Evolutionary conservation across 2,797 vertebrate genomes (phyloP).

Genomic region (Trematomus bernacchii): DNA sequence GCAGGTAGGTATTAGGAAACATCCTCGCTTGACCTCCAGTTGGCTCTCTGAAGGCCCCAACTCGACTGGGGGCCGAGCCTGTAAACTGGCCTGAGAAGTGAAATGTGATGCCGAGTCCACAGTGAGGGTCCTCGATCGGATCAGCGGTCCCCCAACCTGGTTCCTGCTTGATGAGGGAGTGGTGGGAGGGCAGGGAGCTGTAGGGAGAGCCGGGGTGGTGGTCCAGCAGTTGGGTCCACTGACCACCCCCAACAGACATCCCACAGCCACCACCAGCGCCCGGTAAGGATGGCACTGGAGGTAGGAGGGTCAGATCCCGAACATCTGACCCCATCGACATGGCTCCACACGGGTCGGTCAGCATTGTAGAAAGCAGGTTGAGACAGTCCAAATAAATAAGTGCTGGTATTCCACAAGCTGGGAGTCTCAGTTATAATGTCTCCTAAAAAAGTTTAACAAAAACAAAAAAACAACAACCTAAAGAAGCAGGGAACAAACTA

Average conservation of each 20-base stretch:
- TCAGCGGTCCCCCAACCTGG: slow-evolving; percentile 92
- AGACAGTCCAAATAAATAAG: slow-evolving; percentile 44
- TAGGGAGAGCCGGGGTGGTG: slow-evolving; percentile 91
- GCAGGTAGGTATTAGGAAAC: slow-evolving; percentile 93
- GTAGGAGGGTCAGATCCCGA: slow-evolving; percentile 91
- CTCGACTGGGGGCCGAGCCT: slow-evolving; percentile 92
- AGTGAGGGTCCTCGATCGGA: slow-evolving; percentile 93
- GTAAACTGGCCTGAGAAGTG: slow-evolving; percentile 97
- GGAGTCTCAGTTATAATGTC: slow-evolving; percentile 17
- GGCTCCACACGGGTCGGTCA: slow-evolving; percentile 80
- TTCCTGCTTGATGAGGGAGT: slow-evolving; percentile 98
- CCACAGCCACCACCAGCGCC: slow-evolving; percentile 87
- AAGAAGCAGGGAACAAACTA: slow-evolving; percentile 24
- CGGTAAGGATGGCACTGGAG: slow-evolving; percentile 85
- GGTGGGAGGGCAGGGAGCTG: slow-evolving; percentile 89
- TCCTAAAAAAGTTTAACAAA: slow-evolving; percentile 24
- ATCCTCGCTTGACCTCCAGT: slow-evolving; percentile 88
- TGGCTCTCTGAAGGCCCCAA: slow-evolving; percentile 91
- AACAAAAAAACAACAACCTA: slow-evolving; percentile 10
- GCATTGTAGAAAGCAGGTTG: slow-evolving; percentile 64
- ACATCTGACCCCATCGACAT: slow-evolving; percentile 94
- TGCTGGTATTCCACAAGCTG: slow-evolving; percentile 52
- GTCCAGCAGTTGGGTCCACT: slow-evolving; percentile 93
- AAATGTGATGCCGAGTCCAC: slow-evolving; percentile 94
- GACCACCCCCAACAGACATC: slow-evolving; percentile 89